Evolutionary conservation across 2,113 vertebrate genomes (phyloP).

Genomic region (Scomber scombrus): DNA sequence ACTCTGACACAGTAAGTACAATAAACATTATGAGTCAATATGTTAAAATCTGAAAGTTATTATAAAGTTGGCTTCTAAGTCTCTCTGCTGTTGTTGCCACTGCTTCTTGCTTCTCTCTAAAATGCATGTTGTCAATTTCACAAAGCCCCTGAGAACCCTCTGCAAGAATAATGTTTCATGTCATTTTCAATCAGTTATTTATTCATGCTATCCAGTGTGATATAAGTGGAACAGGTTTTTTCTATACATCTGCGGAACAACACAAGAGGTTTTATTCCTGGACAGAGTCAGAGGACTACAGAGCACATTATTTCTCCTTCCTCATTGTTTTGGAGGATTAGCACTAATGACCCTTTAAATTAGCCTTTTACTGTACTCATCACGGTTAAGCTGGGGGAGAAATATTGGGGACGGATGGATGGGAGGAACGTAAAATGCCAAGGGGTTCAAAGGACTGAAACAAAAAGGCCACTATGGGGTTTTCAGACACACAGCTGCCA

Average conservation of each 20-base stretch:
- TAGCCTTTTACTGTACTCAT: slow-evolving; percentile 79
- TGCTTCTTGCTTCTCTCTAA: slow-evolving; percentile 23
- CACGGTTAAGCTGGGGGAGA: slow-evolving; percentile 68
- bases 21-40: slow-evolving; percentile 14
- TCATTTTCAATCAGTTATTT: slow-evolving; percentile 50
- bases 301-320: slow-evolving; percentile 73
- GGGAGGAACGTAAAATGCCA: slow-evolving; percentile 69
- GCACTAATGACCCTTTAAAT: slow-evolving; percentile 84
- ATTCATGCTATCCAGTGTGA: slow-evolving; percentile 43
- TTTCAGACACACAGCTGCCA: slow-evolving; percentile 79
- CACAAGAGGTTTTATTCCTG: slow-evolving; percentile 72
- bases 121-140: slow-evolving; percentile 40
- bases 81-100: slow-evolving; percentile 12
- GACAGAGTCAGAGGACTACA: slow-evolving; percentile 52
- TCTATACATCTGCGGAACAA: slow-evolving; percentile 49
- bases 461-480: slow-evolving; percentile 83
- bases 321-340: slow-evolving; percentile 84
- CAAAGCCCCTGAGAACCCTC: background rate
- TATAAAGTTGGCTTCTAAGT: slow-evolving; percentile 29
- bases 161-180: slow-evolving; percentile 38
- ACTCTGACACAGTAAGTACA: slow-evolving; percentile 13
- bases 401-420: slow-evolving; percentile 74
- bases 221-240: slow-evolving; percentile 34
- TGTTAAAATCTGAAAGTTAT: slow-evolving; percentile 45
- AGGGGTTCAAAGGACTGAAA: slow-evolving; percentile 82